Conservation (phyloP, 2,797 vertebrate species). For the Diceros bicornis region DNA sequence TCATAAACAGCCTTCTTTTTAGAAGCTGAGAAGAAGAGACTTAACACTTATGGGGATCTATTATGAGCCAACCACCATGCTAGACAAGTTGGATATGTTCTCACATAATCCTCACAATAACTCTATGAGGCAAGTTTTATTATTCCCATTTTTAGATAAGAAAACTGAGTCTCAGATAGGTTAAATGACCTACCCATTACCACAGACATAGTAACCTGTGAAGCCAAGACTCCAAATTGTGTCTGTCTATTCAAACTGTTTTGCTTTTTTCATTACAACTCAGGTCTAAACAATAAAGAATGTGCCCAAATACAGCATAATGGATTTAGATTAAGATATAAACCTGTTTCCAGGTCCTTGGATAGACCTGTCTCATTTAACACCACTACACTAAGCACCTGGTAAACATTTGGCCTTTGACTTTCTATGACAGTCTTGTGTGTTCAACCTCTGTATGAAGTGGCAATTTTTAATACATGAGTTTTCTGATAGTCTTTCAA, state of each 20-base stretch:
- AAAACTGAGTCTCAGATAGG: neutral
- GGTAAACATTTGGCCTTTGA: neutral
- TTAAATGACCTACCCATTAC: neutral
- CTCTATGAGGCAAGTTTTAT: neutral
- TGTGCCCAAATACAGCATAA: neutral
- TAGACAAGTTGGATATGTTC: neutral
- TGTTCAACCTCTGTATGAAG: neutral
- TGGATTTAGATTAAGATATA: neutral
- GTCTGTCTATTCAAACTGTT: neutral
- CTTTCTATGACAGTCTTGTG: neutral
- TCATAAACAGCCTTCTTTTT: conserved; percentile 56
- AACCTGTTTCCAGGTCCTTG: neutral
- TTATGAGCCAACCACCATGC: neutral
- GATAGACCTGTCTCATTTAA: neutral
- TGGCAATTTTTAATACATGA: neutral
- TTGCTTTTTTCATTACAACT: neutral
- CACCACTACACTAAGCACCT: neutral
- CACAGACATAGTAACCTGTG: neutral
- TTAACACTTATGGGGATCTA: neutral
- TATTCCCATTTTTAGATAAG: neutral
- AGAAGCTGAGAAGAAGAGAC: conserved; percentile 23
- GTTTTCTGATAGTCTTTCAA: conserved; percentile 1
- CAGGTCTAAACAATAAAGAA: neutral
- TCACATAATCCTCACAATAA: neutral
- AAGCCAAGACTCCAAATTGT: neutral